phyloP scores from a whole-genome alignment of 2,113 vertebrate genomes.

The Mormoops blainvillei region DNA sequence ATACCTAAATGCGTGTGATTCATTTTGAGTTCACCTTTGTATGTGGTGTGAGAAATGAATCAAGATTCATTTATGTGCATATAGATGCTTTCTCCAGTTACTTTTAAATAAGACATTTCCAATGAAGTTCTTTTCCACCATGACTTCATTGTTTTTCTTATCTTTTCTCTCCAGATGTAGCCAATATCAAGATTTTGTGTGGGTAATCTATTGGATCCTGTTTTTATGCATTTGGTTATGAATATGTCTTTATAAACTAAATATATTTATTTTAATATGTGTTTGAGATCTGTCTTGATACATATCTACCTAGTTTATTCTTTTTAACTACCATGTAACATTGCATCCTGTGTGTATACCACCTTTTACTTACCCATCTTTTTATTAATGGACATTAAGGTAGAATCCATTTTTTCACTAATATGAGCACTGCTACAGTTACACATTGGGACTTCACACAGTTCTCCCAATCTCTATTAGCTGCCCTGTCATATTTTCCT shows the following conservation, averaged over 20 bases:
- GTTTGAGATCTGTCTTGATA: slow-evolving; percentile 19
- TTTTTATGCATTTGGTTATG: background rate
- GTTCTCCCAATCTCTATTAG: too few species aligned
- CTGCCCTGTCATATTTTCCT: too few species aligned
- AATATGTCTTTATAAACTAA: background rate
- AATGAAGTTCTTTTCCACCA: background rate
- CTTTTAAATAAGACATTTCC: background rate
- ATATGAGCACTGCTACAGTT: background rate
- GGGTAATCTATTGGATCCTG: background rate
- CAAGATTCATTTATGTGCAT: background rate
- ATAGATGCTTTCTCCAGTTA: background rate
- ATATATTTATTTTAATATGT: background rate
- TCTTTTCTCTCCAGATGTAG: background rate
- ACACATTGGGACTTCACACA: background rate
- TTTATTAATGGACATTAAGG: background rate
- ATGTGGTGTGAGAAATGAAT: background rate
- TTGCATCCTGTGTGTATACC: background rate
- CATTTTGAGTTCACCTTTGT: background rate
- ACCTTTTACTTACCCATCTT: background rate
- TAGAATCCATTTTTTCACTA: background rate
- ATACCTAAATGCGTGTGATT: background rate
- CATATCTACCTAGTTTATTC: background rate
- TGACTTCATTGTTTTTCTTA: background rate
- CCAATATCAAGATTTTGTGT: background rate
- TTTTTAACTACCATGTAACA: background rate